Evolutionary conservation across 2,888 invertebrate species (phyloP).

Genomic region (Pristionchus japonicus): DNA sequence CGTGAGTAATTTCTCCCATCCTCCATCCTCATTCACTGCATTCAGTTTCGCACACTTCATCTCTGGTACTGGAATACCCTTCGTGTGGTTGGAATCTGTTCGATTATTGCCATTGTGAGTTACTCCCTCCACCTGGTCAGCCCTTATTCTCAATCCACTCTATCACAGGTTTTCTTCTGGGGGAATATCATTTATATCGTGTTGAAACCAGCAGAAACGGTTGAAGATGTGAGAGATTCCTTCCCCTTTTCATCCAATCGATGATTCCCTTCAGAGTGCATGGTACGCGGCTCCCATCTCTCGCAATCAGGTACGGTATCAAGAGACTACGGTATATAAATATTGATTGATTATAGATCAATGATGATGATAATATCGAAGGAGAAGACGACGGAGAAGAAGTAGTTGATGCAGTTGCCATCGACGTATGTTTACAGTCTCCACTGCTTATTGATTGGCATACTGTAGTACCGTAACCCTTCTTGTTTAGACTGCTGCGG

Average conservation of each 20-base stretch:
- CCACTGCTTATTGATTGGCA: background rate
- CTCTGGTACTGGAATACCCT: background rate
- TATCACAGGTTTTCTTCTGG: background rate
- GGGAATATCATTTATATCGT: background rate
- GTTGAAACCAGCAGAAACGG: background rate
- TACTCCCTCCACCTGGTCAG: background rate
- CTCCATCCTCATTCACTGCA: too few species aligned
- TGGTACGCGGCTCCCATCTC: constrained; percentile 10
- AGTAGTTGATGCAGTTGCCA: background rate
- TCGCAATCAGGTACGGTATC: constrained; percentile 12
- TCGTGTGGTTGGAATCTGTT: background rate
- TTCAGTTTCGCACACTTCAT: background rate
- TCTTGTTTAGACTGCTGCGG: background rate
- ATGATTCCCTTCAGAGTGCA: background rate
- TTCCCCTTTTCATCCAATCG: background rate
- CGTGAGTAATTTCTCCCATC: background rate
- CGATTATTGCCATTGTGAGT: background rate
- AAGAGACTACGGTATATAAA: background rate
- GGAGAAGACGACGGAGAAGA: background rate
- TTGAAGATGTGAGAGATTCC: background rate
- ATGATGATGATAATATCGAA: background rate
- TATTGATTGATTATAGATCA: background rate
- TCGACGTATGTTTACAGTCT: background rate
- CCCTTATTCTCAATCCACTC: background rate
- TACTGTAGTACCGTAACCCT: background rate